Conservation (phyloP, 92 coral and sea anemone species). For the Epizoanthus illoricatus region DNA sequence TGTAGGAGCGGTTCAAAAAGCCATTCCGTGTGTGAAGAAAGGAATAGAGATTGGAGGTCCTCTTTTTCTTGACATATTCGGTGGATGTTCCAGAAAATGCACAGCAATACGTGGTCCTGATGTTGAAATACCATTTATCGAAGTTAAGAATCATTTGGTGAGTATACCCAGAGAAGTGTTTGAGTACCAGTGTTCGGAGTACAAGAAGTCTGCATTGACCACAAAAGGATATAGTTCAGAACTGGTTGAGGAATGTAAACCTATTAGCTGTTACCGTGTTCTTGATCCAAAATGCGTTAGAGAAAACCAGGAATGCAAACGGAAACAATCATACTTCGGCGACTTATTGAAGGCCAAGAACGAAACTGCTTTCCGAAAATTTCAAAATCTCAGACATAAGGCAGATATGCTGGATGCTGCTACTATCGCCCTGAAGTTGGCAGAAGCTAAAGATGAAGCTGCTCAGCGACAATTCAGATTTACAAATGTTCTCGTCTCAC, state of each 20-base stretch:
- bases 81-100: slow-evolving; percentile 26
- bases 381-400: neutral
- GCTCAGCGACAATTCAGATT: neutral
- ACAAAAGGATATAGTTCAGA: slow-evolving; percentile 9
- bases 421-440: neutral
- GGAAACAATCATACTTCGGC: neutral
- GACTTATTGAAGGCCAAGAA: neutral
- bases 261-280: neutral
- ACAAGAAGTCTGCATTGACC: neutral
- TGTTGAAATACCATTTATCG: neutral
- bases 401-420: neutral
- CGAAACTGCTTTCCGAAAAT: neutral
- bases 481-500: neutral
- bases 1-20: neutral
- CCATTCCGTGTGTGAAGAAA: too few relatives aligned
- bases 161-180: neutral
- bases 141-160: neutral
- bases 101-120: slow-evolving; percentile 4
- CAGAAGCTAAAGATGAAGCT: neutral
- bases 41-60: too few relatives aligned
- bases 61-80: neutral
- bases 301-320: slow-evolving; percentile 1
- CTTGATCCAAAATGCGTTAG: slow-evolving; percentile 5
- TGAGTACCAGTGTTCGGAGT: neutral
- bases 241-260: neutral